These are phyloP conservation scores for Smittia aterrima DNA, from an alignment of 2,888 invertebrate species.

Conservation along the genomic window DNA sequence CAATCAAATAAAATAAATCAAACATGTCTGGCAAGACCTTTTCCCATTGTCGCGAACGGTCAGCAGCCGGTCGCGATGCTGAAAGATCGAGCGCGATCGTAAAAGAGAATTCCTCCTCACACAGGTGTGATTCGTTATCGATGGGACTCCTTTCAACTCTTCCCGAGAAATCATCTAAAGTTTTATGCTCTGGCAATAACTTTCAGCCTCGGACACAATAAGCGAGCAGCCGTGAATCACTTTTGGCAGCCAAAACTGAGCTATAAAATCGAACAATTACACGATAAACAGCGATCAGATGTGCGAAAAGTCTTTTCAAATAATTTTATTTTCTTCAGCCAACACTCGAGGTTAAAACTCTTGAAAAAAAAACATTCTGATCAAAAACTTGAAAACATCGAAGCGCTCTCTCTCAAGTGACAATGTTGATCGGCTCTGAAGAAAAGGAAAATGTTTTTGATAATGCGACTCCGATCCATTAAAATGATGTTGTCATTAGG, in stretches of 20 bases:
- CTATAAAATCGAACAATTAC: not conserved
- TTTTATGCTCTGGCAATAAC: not conserved
- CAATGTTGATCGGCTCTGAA: too few species aligned
- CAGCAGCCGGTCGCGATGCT: not conserved
- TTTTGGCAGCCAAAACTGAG: not conserved
- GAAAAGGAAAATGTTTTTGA: not conserved
- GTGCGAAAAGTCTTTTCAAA: not conserved
- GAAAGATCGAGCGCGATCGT: not conserved
- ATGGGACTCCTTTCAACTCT: not conserved
- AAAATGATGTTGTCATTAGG: conserved; percentile 19
- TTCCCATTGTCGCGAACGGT: conserved; percentile 21
- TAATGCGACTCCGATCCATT: not conserved
- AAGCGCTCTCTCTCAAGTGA: too few species aligned
- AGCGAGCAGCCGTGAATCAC: not conserved
- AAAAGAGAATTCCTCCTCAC: conserved; percentile 14
- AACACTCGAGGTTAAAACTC: too few species aligned
- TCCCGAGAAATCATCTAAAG: not conserved
- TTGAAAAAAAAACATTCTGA: too few species aligned
- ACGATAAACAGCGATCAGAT: not conserved
- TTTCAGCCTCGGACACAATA: not conserved
- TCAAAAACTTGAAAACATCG: too few species aligned
- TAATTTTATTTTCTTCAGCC: not conserved
- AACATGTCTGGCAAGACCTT: conserved; percentile 29
- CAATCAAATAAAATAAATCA: conserved; percentile 41
- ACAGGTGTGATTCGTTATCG: conserved; percentile 37